Base-by-base conservation (phyloP, 2,888 invertebrate species). In the Caenorhabditis drosophilae region DNA sequence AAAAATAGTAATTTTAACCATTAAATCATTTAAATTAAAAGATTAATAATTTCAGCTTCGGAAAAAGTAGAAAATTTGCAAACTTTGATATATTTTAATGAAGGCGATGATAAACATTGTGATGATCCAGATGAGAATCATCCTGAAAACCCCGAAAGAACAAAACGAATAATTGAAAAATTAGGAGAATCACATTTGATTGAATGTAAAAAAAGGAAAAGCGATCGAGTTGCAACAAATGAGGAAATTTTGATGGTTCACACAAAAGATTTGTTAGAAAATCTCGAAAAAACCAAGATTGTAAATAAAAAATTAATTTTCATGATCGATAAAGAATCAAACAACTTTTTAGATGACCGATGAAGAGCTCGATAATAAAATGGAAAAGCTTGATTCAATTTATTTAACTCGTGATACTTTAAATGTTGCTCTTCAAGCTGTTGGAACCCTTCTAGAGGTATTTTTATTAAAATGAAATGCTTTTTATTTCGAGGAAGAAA, bases 361-460 rank as follows among this genome's bases (percentile, higher is more conserved):
- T 3, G 61, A 56, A 22, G 59, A 68, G 23, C 48, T 71, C 31
- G 47, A 48, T 12, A 36, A 48, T 7, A 48, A 41, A 1, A 51
- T 44, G 25, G 50, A 50, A 11, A 27, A 56, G 12, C 40, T 58
- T 20, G 48, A 70, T 35, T 66, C 67, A n/a, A 66, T 75, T 35
- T 75, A 52, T 49, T 35, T 67, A 20, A 66, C 62, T 16, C 36
- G 36, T 9, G 31, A 51, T 31, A 59, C 72, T 0, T 45, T 57
- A 22, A 44, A 57, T 20, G 66, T 61, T 22, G 66, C 75, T 0
- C 31, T 16, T 7, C 44, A 48, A 15, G 56, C 75, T 1, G 66
- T 51, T n/a, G 72, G 68, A 36, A 41, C 62, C 27, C 50, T 63
- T 9, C 35, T 68, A 12, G 47, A 67, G 70, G 74, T 70, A 22